Evolutionary conservation across 1,140 invertebrate genomes (phyloP), one percentile per base, ranked within the genome.

Genomic region (Thaumetopoea pityocampa): DNA sequence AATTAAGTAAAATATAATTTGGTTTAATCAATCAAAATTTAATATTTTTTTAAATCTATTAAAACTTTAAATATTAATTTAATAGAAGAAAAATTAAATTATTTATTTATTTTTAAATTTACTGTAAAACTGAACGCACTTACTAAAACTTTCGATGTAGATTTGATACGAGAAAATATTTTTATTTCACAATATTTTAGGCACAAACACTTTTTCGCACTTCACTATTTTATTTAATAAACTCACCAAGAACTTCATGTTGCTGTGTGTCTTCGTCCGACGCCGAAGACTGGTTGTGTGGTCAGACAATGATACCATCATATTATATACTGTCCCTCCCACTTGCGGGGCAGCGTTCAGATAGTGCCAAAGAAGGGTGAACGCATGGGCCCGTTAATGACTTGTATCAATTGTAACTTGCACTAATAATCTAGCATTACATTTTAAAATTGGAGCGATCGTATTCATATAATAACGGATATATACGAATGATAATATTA

Each of bases 221-320:
- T 66, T 37, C 56, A 66, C 67, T 58, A 22, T 40, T 23, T 35
- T 32, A 30, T 48, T n/a, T n/a, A n/a, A 33, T 49, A 12, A 50
- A 81, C 78, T 82, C 67, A 82, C 78, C 78, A 67, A 63, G 43
- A 67, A 59, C 76, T 82, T 82, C 78, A 82, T 82, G 71, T 76
- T 80, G 78, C 62, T 61, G 37, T 43, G 53, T 53, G 74, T 82
- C 78, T 78, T 66, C 74, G 70, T 62, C 52, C 40, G 40, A 52
- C 43, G 70, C 63, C 78, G 78, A 80, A 80, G 78, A 82, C 78
- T 72, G 68, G 69, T 76, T 77, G 71, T 73, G 66, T 78, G 62
- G 40, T 52, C 57, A 45, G 47, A 36, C 12, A 53, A 48, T 30
- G 46, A 47, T 41, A 48, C 50, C 40, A 47, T 35, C 66, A 55